Evolutionary conservation across 2,113 vertebrate species (phyloP).

Genomic region (zebrafish (Danio rerio)): DNA sequence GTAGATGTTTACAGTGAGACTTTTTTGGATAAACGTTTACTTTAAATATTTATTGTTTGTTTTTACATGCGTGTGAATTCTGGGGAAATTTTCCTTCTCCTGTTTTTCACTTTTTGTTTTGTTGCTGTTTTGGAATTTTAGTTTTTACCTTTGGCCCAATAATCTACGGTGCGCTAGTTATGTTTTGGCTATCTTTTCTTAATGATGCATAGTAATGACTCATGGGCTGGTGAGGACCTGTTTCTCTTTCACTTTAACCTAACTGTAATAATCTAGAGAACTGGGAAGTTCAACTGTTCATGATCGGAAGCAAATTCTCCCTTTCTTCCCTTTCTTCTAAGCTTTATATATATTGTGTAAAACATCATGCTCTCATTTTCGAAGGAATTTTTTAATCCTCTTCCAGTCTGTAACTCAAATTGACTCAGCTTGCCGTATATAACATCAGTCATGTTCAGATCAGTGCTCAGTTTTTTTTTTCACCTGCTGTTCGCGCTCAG

Average conservation of each 20-base stretch:
- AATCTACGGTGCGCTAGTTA: neutral
- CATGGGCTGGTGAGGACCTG: neutral
- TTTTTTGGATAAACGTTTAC: neutral
- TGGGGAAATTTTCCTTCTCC: neutral
- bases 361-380: neutral
- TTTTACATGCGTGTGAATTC: neutral
- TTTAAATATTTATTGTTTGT: neutral
- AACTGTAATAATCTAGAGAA: neutral
- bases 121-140: neutral
- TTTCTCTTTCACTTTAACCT: conserved; percentile 21
- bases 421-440: neutral
- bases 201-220: neutral
- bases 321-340: neutral
- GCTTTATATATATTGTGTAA: neutral
- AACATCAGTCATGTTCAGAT: conserved; percentile 22
- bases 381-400: neutral
- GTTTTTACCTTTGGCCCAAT: neutral
- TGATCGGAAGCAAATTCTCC: neutral
- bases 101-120: neutral
- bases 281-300: neutral
- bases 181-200: neutral
- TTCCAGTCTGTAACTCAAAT: neutral
- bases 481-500: conserved; percentile 42
- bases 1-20: neutral
- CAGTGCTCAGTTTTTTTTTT: conserved; percentile 34